These are phyloP conservation scores for Rhabditoides inermis DNA, from an alignment of 2,888 invertebrate species.

Conservation along the genomic window DNA sequence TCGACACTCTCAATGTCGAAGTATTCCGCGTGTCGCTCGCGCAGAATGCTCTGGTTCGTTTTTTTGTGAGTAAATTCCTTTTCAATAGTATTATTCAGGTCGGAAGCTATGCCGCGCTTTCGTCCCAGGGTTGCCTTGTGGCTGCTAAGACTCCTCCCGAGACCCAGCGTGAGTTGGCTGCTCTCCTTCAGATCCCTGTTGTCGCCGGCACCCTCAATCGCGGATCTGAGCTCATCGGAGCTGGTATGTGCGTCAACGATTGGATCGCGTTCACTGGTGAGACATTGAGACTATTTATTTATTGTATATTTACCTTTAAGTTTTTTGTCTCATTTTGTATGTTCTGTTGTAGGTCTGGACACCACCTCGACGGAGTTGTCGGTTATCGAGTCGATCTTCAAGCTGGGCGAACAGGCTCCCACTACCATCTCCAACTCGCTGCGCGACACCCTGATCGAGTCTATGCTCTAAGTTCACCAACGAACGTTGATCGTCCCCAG, in stretches of 20 bases:
- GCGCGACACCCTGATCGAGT: constrained; percentile 87
- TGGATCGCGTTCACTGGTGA: constrained; percentile 75
- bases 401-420: constrained; percentile 79
- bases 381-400: constrained; percentile 93
- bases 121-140: constrained; percentile 89
- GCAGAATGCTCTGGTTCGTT: constrained; percentile 68
- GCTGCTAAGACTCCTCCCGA: constrained; percentile 88
- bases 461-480: constrained; percentile 53
- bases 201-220: constrained; percentile 92
- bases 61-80: background rate
- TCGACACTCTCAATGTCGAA: constrained; percentile 86
- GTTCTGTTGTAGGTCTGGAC: constrained; percentile 72
- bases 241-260: constrained; percentile 85
- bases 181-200: constrained; percentile 69
- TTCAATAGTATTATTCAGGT: constrained; percentile 57
- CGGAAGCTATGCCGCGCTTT: constrained; percentile 85
- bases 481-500: background rate
- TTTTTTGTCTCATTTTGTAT: background rate
- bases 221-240: constrained; percentile 89
- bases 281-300: no score
- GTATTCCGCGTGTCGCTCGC: constrained; percentile 93
- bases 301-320: no score
- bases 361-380: constrained; percentile 97
- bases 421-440: constrained; percentile 75
- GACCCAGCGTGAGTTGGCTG: constrained; percentile 91